phyloP scores from a whole-genome alignment of 2,888 invertebrate species.

The Neoitamus cyanurus region DNA sequence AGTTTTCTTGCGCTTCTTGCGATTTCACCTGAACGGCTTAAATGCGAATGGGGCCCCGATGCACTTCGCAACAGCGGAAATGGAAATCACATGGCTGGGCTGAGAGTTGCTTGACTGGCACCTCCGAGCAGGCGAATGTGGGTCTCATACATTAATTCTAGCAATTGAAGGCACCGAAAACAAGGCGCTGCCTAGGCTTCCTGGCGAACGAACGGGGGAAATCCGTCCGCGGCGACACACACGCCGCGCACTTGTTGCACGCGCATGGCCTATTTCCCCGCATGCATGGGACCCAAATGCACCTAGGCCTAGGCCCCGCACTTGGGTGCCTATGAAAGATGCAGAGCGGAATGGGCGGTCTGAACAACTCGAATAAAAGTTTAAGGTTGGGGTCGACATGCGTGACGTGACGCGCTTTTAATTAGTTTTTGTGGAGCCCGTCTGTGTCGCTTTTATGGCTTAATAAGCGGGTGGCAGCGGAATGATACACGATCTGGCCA shows the following conservation, averaged over 20 bases:
- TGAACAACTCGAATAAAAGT: neutral
- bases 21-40: neutral
- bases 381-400: neutral
- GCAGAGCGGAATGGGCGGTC: neutral
- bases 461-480: neutral
- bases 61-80: neutral
- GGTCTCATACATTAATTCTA: constrained; percentile 16
- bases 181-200: neutral
- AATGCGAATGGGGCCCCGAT: neutral
- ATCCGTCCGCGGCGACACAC: neutral
- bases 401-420: neutral
- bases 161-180: constrained; percentile 1
- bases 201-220: neutral
- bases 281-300: neutral
- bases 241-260: neutral
- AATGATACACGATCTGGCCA: neutral
- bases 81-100: neutral
- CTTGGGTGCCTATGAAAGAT: neutral
- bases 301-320: neutral
- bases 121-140: neutral
- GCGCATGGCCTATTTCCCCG: constrained; percentile 13
- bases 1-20: neutral
- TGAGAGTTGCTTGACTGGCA: neutral
- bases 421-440: neutral
- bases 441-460: neutral